Percentiles rank a stretch among this genome's conserved stretches.
Conservation (phyloP, 1,140 invertebrate genomes). For the Acyrthosiphon pisum region DNA sequence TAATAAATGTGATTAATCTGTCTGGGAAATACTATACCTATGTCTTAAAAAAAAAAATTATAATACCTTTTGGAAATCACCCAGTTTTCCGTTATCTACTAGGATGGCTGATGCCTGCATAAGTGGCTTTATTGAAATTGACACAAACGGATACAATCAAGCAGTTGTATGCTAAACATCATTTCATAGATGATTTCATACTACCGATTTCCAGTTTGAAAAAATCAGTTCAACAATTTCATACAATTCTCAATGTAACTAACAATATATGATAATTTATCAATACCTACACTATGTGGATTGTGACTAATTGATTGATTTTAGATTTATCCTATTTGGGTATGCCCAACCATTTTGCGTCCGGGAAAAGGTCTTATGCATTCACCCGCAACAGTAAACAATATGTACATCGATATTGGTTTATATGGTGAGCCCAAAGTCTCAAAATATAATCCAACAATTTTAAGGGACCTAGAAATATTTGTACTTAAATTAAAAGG, state of each 20-base stretch:
- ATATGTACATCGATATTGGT: constrained; percentile 80
- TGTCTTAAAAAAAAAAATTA: no score
- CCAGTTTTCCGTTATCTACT: constrained; percentile 75
- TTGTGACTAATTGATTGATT: not conserved
- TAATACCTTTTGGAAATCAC: constrained; percentile 86
- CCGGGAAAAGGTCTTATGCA: constrained; percentile 76
- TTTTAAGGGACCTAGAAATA: constrained; percentile 71
- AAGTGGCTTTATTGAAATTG: constrained; percentile 82
- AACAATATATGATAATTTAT: not conserved
- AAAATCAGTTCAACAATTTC: constrained; percentile 71
- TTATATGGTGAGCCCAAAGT: constrained; percentile 79
- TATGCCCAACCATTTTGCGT: constrained; percentile 80
- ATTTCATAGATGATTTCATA: constrained; percentile 87
- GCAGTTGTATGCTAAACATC: constrained; percentile 78
- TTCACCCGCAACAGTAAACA: constrained; percentile 64
- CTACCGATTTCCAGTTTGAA: constrained; percentile 73
- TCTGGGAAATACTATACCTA: no score
- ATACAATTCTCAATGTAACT: constrained; percentile 73
- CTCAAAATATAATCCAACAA: constrained; percentile 72
- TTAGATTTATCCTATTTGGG: constrained; percentile 83
- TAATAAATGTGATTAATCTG: no score
- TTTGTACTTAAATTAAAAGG: constrained; percentile 75
- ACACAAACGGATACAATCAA: constrained; percentile 79
- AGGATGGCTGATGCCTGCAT: constrained; percentile 84
- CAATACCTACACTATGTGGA: not conserved